Evolutionary conservation across 2,797 vertebrate species (phyloP).

Genomic region (Anolis apletophallus): DNA sequence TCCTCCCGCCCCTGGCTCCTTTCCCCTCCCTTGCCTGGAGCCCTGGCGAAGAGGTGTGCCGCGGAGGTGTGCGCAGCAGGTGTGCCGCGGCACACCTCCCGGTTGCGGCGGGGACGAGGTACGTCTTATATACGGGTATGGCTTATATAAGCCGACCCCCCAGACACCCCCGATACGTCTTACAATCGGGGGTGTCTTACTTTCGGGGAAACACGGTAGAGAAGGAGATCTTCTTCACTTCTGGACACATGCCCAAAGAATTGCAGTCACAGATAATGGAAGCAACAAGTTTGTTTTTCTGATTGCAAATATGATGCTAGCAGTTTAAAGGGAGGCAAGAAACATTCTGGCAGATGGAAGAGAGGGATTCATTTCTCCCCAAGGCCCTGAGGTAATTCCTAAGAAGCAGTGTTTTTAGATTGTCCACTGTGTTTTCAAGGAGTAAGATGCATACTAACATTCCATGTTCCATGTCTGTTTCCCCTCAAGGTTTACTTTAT

Average conservation of each 20-base stretch:
- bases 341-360: not conserved
- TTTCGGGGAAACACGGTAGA: too few relatives aligned
- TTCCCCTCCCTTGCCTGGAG: too few relatives aligned
- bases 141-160: too few relatives aligned
- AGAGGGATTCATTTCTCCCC: too few relatives aligned
- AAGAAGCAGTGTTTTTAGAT: not conserved
- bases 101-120: too few relatives aligned
- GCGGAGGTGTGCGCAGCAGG: too few relatives aligned
- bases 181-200: too few relatives aligned
- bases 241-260: not conserved
- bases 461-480: not conserved
- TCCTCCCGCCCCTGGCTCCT: too few relatives aligned
- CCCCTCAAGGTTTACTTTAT: conserved; percentile 22
- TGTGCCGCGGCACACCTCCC: too few relatives aligned
- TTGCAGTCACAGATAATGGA: not conserved
- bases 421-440: not conserved
- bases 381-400: not conserved
- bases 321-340: not conserved
- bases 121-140: too few relatives aligned
- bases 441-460: not conserved
- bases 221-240: not conserved
- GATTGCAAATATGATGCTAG: not conserved
- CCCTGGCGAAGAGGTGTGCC: too few relatives aligned
- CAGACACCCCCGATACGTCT: too few relatives aligned
- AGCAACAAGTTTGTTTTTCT: not conserved